Conservation (phyloP, 1,140 invertebrate species). For the Eufriesea mexicana region DNA sequence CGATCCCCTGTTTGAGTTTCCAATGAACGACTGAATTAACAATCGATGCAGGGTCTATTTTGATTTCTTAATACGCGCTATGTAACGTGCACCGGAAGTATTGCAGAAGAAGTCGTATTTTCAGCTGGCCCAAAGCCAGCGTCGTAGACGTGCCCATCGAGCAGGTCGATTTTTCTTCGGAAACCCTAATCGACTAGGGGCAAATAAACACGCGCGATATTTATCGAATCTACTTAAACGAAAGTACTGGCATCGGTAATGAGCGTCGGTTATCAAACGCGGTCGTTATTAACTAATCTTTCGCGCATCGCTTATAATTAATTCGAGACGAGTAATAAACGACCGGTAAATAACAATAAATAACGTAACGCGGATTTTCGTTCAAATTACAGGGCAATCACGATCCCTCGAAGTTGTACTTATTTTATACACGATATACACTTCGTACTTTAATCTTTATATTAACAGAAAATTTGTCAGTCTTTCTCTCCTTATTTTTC, state of each 20-base stretch:
- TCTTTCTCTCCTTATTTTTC: too few relatives aligned
- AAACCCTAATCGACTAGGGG: neutral
- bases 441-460: too few relatives aligned
- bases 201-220: neutral
- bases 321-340: neutral
- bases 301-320: neutral
- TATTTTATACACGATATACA: neutral
- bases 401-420: neutral
- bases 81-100: neutral
- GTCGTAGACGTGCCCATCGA: neutral
- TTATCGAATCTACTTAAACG: neutral
- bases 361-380: neutral
- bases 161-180: neutral
- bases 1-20: neutral
- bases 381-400: neutral
- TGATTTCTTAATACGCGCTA: neutral
- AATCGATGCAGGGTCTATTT: slow-evolving; percentile 10
- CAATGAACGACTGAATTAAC: neutral
- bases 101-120: slow-evolving; percentile 13
- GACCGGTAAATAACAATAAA: neutral
- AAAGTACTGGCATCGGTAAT: neutral
- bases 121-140: slow-evolving; percentile 23
- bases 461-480: too few relatives aligned
- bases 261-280: neutral
- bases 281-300: neutral